Percentiles rank a stretch among this genome's conserved stretches.
phyloP scores from a whole-genome alignment of 2,113 vertebrate species.

The Scomber scombrus region DNA sequence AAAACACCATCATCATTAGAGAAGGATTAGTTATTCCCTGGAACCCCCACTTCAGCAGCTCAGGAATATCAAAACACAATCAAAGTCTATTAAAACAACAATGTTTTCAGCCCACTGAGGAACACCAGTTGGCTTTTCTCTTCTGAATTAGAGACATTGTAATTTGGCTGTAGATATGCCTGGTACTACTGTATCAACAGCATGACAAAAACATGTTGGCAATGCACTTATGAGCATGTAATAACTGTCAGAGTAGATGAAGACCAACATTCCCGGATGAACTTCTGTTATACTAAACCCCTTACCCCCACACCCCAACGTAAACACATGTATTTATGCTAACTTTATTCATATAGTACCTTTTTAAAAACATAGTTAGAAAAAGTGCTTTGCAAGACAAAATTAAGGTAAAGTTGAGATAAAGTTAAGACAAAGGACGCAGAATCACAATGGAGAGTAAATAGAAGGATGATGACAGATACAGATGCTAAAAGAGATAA shows the following conservation, averaged over 20 bases:
- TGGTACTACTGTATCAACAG: not conserved
- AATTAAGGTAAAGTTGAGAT: too few relatives aligned
- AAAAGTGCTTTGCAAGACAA: too few relatives aligned
- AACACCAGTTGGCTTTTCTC: constrained; percentile 20
- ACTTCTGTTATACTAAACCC: too few relatives aligned
- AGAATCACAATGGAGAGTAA: too few relatives aligned
- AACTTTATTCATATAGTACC: too few relatives aligned
- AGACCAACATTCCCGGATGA: too few relatives aligned
- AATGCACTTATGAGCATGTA: constrained; percentile 8
- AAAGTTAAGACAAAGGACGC: too few relatives aligned
- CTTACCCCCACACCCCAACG: too few relatives aligned
- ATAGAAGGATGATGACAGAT: too few relatives aligned
- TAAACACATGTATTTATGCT: too few relatives aligned
- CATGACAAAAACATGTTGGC: not conserved
- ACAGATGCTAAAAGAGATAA: too few relatives aligned
- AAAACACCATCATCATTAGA: constrained; percentile 85
- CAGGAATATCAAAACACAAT: constrained; percentile 77
- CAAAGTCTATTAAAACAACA: constrained; percentile 77
- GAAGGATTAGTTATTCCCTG: constrained; percentile 74
- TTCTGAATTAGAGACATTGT: not conserved
- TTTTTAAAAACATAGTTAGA: too few relatives aligned
- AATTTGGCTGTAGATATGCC: not conserved
- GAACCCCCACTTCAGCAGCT: constrained; percentile 65
- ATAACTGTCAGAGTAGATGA: not conserved
- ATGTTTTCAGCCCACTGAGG: constrained; percentile 28